Evolutionary conservation across 2,797 vertebrate genomes (phyloP).

Genomic region (Amphiprion clarkii): DNA sequence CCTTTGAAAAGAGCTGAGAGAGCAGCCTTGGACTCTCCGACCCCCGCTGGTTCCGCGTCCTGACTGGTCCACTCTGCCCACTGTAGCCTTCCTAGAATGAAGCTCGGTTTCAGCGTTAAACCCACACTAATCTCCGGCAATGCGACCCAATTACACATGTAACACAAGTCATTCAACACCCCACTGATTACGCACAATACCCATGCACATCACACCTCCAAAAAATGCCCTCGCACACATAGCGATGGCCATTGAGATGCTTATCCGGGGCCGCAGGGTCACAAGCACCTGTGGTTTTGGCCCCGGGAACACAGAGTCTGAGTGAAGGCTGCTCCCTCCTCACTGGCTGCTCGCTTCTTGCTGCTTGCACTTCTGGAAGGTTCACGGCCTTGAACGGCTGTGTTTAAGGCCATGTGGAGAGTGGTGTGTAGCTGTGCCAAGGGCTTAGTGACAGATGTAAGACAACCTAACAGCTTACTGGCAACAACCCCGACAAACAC

Average conservation of each 20-base stretch:
- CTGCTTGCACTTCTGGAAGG: slow-evolving; percentile 21
- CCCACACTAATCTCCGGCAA: slow-evolving; percentile 81
- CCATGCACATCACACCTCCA: slow-evolving; percentile 42
- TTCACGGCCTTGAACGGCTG: slow-evolving; percentile 54
- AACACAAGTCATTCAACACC: slow-evolving; percentile 82
- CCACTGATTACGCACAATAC: slow-evolving; percentile 70
- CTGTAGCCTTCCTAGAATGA: slow-evolving; percentile 76
- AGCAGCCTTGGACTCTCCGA: slow-evolving; percentile 67
- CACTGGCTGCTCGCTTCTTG: slow-evolving; percentile 15
- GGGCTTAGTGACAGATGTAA: slow-evolving; percentile 59
- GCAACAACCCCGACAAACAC: slow-evolving; percentile 24
- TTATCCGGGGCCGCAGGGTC: slow-evolving; percentile 57
- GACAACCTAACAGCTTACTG: slow-evolving; percentile 48
- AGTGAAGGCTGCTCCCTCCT: slow-evolving; percentile 18
- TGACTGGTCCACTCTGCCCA: slow-evolving; percentile 34
- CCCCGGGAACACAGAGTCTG: slow-evolving; percentile 30
- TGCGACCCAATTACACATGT: slow-evolving; percentile 82
- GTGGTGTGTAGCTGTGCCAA: slow-evolving; percentile 42
- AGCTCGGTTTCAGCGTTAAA: slow-evolving; percentile 79
- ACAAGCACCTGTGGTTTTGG: slow-evolving; percentile 74
- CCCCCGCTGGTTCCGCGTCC: slow-evolving; percentile 51
- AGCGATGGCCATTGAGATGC: slow-evolving; percentile 58
- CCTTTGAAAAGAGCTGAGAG: slow-evolving; percentile 85
- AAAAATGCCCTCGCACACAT: slow-evolving; percentile 54
- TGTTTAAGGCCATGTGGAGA: slow-evolving; percentile 22